These are phyloP conservation scores for Heliocidaris erythrogramma DNA, from an alignment of 35 echinoderm and acorn worm species.

Conservation along the genomic window DNA sequence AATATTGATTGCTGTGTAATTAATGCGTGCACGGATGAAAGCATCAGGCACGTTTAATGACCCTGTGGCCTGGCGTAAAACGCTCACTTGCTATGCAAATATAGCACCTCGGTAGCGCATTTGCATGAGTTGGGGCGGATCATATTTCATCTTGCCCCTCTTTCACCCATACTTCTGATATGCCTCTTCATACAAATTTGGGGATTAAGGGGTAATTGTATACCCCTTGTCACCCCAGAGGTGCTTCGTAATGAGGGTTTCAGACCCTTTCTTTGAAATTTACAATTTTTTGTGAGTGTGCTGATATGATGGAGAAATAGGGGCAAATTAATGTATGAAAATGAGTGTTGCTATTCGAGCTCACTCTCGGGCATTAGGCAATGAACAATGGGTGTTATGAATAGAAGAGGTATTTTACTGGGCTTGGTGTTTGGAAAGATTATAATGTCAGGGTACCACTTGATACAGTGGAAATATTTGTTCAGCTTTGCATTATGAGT, in stretches of 20 bases:
- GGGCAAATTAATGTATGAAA: not conserved
- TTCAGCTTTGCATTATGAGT: too few relatives aligned
- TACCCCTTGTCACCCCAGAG: not conserved
- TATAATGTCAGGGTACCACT: too few relatives aligned
- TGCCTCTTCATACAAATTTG: not conserved
- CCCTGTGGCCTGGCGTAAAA: not conserved
- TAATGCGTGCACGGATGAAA: not conserved
- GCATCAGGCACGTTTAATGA: not conserved
- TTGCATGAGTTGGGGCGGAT: not conserved
- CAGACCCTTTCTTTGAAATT: not conserved
- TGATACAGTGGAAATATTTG: too few relatives aligned
- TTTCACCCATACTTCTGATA: not conserved
- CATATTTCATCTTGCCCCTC: not conserved
- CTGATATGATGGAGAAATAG: not conserved
- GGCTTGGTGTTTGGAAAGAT: too few relatives aligned
- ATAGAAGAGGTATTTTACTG: not conserved
- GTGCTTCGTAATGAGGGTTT: not conserved
- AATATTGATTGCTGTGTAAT: not conserved
- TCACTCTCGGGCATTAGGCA: not conserved
- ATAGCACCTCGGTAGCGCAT: not conserved
- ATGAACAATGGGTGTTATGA: not conserved
- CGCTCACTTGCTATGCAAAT: not conserved
- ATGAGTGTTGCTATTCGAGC: not conserved
- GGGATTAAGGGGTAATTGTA: not conserved
- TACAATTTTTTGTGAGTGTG: slow-evolving; percentile 1